These are phyloP conservation scores for Aphelinus atriplicis DNA, from an alignment of 1,140 invertebrate genomes.

Conservation along the genomic window DNA sequence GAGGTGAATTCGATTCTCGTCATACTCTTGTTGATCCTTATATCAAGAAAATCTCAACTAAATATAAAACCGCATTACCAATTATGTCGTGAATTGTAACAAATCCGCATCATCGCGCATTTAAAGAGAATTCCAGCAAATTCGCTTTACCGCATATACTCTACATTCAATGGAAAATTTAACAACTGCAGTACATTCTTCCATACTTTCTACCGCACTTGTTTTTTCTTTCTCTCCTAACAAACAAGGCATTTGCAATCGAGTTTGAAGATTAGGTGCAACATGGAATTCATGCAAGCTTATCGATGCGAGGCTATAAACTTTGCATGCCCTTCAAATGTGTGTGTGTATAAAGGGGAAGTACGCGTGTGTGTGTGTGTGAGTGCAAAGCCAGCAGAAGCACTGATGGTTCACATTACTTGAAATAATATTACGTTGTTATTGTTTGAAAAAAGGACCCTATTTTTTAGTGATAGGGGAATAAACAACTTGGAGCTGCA, in stretches of 20 bases:
- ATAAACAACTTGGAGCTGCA: too few species aligned
- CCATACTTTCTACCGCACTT: constrained; percentile 8
- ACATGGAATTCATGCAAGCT: constrained; percentile 25
- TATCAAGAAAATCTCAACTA: constrained; percentile 29
- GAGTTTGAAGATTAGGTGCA: not conserved
- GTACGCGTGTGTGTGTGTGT: too few species aligned
- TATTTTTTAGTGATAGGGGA: too few species aligned
- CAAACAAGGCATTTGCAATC: constrained; percentile 31
- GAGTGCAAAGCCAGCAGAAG: too few species aligned
- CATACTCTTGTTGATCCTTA: constrained; percentile 29
- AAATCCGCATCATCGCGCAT: not conserved
- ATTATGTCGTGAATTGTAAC: not conserved
- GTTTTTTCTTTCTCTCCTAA: constrained; percentile 26
- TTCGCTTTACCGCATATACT: not conserved
- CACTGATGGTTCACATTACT: too few species aligned
- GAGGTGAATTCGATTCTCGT: constrained; percentile 16
- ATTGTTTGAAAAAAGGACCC: too few species aligned
- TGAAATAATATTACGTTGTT: too few species aligned
- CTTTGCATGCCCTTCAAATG: constrained; percentile 30
- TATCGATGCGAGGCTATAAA: constrained; percentile 30
- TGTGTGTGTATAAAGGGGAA: not conserved
- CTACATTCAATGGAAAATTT: constrained; percentile 27
- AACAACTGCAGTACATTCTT: constrained; percentile 16
- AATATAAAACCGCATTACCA: not conserved
- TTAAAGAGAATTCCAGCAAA: too few species aligned